These are phyloP conservation scores for Ariolimax columbianus DNA, from an alignment of 2,888 invertebrate species.

Conservation along the genomic window DNA sequence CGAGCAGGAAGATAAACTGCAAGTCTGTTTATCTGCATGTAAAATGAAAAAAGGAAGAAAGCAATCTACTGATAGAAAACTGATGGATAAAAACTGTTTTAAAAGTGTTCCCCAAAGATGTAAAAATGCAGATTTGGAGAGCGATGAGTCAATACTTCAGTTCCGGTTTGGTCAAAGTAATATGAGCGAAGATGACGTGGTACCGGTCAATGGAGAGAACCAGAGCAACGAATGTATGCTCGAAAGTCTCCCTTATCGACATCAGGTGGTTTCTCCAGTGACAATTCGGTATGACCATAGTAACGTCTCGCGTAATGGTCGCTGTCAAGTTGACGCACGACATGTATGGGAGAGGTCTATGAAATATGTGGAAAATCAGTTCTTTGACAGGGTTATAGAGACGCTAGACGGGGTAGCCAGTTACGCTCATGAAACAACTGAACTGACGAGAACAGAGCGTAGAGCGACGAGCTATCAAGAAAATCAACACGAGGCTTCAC, in stretches of 20 bases:
- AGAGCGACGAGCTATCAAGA: too few relatives aligned
- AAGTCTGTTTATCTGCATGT: too few relatives aligned
- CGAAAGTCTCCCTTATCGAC: neutral
- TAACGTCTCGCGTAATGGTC: neutral
- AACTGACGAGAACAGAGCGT: too few relatives aligned
- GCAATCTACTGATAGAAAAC: neutral
- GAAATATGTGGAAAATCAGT: neutral
- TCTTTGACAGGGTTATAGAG: neutral
- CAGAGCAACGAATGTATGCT: neutral
- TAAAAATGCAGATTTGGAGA: neutral
- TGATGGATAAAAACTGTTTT: neutral
- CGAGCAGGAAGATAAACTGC: too few relatives aligned
- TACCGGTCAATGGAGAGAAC: neutral
- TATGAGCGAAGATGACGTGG: neutral
- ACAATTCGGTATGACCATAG: neutral
- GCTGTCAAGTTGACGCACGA: too few relatives aligned
- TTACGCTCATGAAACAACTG: too few relatives aligned
- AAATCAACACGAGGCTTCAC: too few relatives aligned
- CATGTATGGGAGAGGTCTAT: neutral
- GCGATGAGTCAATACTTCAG: neutral
- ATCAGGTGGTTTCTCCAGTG: neutral
- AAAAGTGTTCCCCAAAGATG: neutral
- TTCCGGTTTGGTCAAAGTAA: neutral
- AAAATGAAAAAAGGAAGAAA: neutral
- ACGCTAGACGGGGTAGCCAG: neutral